A percentile compares a stretch with the other conserved stretches of the same genome.
Evolutionary conservation across 2,888 invertebrate species (phyloP).

Genomic region (Tenthredo livida): DNA sequence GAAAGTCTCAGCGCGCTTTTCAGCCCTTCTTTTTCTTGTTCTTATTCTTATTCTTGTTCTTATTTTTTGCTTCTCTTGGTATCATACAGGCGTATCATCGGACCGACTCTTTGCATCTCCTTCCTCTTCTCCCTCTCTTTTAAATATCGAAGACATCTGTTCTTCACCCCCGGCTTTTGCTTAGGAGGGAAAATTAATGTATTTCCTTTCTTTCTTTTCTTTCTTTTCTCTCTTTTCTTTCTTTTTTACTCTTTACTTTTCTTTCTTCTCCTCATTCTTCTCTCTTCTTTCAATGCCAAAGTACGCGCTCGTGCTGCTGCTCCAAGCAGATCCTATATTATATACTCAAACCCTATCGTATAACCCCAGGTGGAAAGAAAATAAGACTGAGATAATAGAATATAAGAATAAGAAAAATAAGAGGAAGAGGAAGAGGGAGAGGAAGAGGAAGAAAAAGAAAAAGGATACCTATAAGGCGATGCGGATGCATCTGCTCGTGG

Average conservation of each 20-base stretch:
- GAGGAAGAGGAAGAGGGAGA: background rate
- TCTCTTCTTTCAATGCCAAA: background rate
- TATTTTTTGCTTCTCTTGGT: background rate
- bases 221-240: background rate
- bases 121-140: background rate
- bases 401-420: too few species aligned
- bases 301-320: background rate
- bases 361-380: conserved; percentile 12
- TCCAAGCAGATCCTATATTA: background rate
- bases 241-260: background rate
- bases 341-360: background rate
- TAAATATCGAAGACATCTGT: conserved; percentile 40
- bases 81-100: background rate
- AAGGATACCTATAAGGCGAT: background rate
- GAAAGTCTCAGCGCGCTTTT: background rate
- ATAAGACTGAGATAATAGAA: background rate
- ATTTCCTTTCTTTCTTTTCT: background rate
- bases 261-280: background rate
- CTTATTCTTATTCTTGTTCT: background rate
- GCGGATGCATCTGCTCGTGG: conserved; percentile 39
- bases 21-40: background rate
- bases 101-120: background rate
- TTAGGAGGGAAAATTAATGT: conserved; percentile 38
- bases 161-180: conserved; percentile 14
- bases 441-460: background rate